Evolutionary conservation across 2,888 invertebrate genomes (phyloP), one percentile per base, ranked within the genome.

Genomic region (Linnaemya vulpina): DNA sequence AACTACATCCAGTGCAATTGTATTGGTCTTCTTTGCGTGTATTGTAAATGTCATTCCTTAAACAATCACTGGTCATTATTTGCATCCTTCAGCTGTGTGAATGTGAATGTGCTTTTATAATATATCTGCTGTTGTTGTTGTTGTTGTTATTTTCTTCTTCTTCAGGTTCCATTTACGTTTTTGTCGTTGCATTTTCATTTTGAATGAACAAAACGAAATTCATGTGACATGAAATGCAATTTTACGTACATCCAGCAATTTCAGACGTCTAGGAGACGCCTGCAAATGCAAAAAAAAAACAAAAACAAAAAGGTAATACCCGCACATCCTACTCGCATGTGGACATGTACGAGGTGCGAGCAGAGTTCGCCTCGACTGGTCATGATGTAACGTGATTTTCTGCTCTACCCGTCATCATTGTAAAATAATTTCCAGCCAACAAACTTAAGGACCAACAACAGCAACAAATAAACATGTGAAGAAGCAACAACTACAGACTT

Each of bases 241-340:
- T 74, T 74, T 80, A 74, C 67, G 62, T 71, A 71, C 74, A 74
- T 74, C 67, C 51, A 67, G 74, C 67, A 80, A 74, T 74, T 80
- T 80, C 80, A 74, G 80, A 80, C 68, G 80, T 80, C 80, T 80
- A 80, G 74, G 80, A 80, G 74, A 68, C 68, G 74, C 68, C 74
- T 53, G 17, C 68, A 74, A 67, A 25, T n/a, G n/a, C n/a, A n/a
- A n/a, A n/a, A n/a, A n/a, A n/a, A n/a, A n/a, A n/a, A n/a, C n/a
- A n/a, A n/a, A n/a, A n/a, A n/a, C n/a, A 58, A 35, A 35, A 30
- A 62, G 40, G 51, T 7, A 55, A 53, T 55, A 46, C 30, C 11
- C 17, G 20, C 25, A 76, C 43, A 11, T 46, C 30, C 30, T 30
- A 30, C 3, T 30, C 30, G 30, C 5, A 30, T 30, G 5, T 8